Evolutionary conservation across 2,797 vertebrate genomes (phyloP).

Genomic region (Acanthurus leucopareius): DNA sequence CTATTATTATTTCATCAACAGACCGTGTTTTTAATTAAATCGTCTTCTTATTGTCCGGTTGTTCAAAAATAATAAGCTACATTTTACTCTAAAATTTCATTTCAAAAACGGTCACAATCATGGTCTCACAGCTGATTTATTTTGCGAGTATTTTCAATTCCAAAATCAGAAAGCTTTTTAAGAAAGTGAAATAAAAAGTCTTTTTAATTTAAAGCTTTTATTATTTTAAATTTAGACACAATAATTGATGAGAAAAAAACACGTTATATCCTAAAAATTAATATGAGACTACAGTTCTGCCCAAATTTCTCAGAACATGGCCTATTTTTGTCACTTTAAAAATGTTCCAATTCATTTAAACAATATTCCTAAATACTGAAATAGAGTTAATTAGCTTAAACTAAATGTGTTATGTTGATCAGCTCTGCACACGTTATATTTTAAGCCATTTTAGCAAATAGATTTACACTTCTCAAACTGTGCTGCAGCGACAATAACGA

Average conservation of each 20-base stretch:
- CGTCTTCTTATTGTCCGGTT: background rate
- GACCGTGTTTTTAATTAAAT: background rate
- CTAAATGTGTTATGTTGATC: slow-evolving; percentile 57
- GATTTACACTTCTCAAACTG: slow-evolving; percentile 73
- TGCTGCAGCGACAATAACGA: slow-evolving; percentile 77
- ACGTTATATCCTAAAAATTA: slow-evolving; percentile 29
- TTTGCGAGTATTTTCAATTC: background rate
- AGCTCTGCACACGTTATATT: slow-evolving; percentile 43
- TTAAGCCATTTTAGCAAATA: slow-evolving; percentile 69
- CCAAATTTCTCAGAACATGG: slow-evolving; percentile 1
- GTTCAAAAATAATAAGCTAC: background rate
- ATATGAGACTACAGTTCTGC: background rate
- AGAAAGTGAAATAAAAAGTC: background rate
- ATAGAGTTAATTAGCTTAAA: slow-evolving; percentile 61
- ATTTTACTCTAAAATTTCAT: background rate
- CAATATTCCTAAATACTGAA: slow-evolving; percentile 51
- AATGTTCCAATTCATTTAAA: slow-evolving; percentile 39
- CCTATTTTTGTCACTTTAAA: slow-evolving; percentile 18
- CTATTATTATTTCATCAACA: background rate
- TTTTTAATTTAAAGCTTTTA: slow-evolving; percentile 2
- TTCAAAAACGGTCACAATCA: background rate
- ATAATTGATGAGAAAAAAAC: slow-evolving; percentile 16
- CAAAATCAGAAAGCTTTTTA: background rate
- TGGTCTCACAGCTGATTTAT: background rate
- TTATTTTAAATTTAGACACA: slow-evolving; percentile 1